phyloP scores from a whole-genome alignment of 2,797 vertebrate genomes.

The Ctenosaura bakeri region DNA sequence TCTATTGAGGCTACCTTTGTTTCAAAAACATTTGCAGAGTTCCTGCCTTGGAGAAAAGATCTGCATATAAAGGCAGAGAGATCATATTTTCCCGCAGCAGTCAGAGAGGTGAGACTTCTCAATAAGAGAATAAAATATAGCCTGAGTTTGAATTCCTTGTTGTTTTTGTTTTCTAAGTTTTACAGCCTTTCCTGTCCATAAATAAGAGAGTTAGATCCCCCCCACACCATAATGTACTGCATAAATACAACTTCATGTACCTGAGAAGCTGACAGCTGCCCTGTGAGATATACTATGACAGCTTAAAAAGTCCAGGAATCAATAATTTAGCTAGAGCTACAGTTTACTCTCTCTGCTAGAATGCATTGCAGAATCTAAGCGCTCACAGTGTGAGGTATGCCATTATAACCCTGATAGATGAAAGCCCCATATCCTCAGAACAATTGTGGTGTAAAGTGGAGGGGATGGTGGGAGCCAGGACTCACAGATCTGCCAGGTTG shows the following conservation, averaged over 20 bases:
- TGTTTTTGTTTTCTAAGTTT: slow-evolving; percentile 71
- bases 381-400: slow-evolving; percentile 82
- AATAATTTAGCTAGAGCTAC: slow-evolving; percentile 79
- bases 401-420: slow-evolving; percentile 82
- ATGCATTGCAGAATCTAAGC: slow-evolving; percentile 79
- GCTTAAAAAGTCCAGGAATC: slow-evolving; percentile 80
- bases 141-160: slow-evolving; percentile 65
- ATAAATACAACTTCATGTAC: slow-evolving; percentile 82
- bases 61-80: slow-evolving; percentile 48
- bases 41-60: slow-evolving; percentile 62
- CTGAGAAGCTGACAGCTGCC: slow-evolving; percentile 81
- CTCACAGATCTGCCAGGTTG: slow-evolving; percentile 80
- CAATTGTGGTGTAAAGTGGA: slow-evolving; percentile 70
- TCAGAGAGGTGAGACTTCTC: slow-evolving; percentile 68
- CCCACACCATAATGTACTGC: slow-evolving; percentile 72
- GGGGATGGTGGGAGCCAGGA: slow-evolving; percentile 53
- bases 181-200: slow-evolving; percentile 78
- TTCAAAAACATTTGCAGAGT: slow-evolving; percentile 13
- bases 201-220: slow-evolving; percentile 71
- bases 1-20: slow-evolving; percentile 6
- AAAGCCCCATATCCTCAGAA: slow-evolving; percentile 81
- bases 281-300: slow-evolving; percentile 80
- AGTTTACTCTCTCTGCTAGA: slow-evolving; percentile 64
- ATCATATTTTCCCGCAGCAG: slow-evolving; percentile 63
- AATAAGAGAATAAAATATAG: slow-evolving; percentile 72